Base-by-base conservation (phyloP, 2,113 vertebrate genomes). In the Phalacrocorax carbo region DNA sequence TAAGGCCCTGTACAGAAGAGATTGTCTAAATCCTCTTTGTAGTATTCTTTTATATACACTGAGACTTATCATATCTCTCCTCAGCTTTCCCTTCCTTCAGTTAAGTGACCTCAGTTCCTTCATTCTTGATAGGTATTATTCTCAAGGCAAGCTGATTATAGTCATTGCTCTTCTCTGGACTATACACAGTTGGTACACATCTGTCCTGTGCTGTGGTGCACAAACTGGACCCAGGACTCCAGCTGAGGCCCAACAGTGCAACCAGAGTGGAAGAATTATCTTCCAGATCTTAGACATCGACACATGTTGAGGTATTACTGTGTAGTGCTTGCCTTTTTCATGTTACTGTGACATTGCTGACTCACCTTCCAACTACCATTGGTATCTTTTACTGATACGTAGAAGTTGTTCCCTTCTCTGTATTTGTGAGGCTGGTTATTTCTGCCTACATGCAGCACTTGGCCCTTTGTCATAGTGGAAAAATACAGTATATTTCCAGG, bases 21-120 rank as follows among this genome's bases (percentile, higher is more conserved):
- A 92, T 79, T 92, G 52, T 68, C 86, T 64, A 82, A 96, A 94
- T 95, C 88, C 29, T 93, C 75, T 95, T 85, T 42, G 19, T 32
- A 46, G 57, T 21, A 13, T 60, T 88, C 46, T 82, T 90, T 76
- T 93, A 40, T 66, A 87, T 9, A 58, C 36, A 49, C 51, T 32
- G 32, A 85, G 55, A 85, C 16, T 46, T 93, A 57, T 1, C 52
- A 9, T n/a, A 3, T 75, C 30, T 42, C 75, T 90, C 16, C 57
- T 85, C 49, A 32, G 29, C 79, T 79, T 66, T 86, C 57, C 55
- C 11, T 75, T 70, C 64, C 87, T 85, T 75, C 61, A 7, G 1
- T 48, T 54, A 87, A 27, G 52, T 80, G 86, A 88, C 86, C 82
- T 92, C 82, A 82, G 64, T 90, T 68, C 82, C 66, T 64, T 85